A percentile compares a stretch with the other conserved stretches of the same genome.
These are phyloP conservation scores for Gyrodactylus bullatarudis DNA, from an alignment of 1,140 invertebrate genomes.

Conservation along the genomic window DNA sequence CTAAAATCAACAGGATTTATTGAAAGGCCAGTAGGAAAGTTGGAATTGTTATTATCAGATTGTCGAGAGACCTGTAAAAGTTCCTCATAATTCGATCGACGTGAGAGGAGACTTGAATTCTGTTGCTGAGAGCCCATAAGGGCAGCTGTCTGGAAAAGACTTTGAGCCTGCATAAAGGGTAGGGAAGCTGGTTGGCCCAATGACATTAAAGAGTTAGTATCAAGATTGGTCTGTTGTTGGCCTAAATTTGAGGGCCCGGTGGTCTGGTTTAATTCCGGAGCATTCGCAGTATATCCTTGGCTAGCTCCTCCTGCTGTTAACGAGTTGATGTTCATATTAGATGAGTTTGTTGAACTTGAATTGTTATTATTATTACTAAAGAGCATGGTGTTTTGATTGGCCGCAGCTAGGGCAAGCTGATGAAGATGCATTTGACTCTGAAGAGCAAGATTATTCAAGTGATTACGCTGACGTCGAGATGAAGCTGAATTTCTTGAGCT, in stretches of 20 bases:
- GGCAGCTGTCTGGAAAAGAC: background rate
- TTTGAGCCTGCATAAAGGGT: background rate
- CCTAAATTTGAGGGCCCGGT: background rate
- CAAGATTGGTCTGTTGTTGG: background rate
- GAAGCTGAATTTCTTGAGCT: too few species aligned
- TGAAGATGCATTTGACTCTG: background rate
- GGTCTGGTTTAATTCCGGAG: background rate
- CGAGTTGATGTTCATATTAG: background rate
- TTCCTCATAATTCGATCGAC: background rate
- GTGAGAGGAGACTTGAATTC: background rate
- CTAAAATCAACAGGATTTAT: background rate
- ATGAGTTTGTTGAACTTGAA: background rate
- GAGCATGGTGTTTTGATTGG: background rate
- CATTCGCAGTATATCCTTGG: background rate
- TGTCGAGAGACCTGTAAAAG: background rate
- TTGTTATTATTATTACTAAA: background rate
- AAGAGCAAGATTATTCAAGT: background rate
- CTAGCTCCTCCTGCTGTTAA: background rate
- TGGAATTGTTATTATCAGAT: background rate
- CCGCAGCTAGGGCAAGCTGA: background rate
- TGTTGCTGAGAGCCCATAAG: background rate
- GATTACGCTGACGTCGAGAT: background rate
- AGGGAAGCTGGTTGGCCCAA: background rate
- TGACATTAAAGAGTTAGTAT: background rate
- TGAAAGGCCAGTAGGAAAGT: background rate